These are phyloP conservation scores for Notothenia rossii DNA, from an alignment of 2,113 vertebrate genomes.

Conservation along the genomic window DNA sequence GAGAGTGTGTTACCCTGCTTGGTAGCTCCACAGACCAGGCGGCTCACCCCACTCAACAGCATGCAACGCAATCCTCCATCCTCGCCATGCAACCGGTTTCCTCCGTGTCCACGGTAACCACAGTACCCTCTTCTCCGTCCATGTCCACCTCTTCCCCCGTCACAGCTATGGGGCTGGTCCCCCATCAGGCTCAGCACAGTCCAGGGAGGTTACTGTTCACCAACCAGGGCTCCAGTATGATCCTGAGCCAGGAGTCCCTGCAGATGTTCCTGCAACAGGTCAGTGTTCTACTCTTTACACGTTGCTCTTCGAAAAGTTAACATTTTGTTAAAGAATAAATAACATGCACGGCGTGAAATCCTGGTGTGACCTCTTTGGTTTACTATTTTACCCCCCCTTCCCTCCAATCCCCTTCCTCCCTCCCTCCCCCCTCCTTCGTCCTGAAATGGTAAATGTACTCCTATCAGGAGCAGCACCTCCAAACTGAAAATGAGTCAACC, in stretches of 20 bases:
- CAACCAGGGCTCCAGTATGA: slow-evolving; percentile 85
- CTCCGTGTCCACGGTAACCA: slow-evolving; percentile 64
- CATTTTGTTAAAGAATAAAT: slow-evolving; percentile 60
- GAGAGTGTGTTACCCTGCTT: slow-evolving; percentile 79
- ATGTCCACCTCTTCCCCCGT: slow-evolving; percentile 82
- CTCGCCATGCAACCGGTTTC: slow-evolving; percentile 83
- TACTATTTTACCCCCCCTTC: slow-evolving; percentile 77
- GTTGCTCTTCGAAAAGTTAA: slow-evolving; percentile 59
- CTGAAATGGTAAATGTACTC: slow-evolving; percentile 81
- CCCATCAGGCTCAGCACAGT: slow-evolving; percentile 86
- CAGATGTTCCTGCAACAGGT: slow-evolving; percentile 98
- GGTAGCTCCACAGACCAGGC: slow-evolving; percentile 81
- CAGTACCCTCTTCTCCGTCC: slow-evolving; percentile 81
- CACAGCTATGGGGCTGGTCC: slow-evolving; percentile 78
- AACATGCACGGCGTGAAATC: slow-evolving; percentile 73
- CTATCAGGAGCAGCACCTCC: slow-evolving; percentile 87
- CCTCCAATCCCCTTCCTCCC: slow-evolving; percentile 60
- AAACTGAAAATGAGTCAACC: slow-evolving; percentile 84
- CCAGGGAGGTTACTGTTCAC: slow-evolving; percentile 92
- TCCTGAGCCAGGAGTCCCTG: slow-evolving; percentile 92
- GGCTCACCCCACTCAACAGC: slow-evolving; percentile 72
- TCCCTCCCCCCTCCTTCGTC: slow-evolving; percentile 55
- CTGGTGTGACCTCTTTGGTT: slow-evolving; percentile 79
- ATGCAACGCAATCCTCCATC: slow-evolving; percentile 81
- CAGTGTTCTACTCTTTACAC: slow-evolving; percentile 54